phyloP scores from a whole-genome alignment of 2,888 invertebrate genomes.

The Bembecia ichneumoniformis region DNA sequence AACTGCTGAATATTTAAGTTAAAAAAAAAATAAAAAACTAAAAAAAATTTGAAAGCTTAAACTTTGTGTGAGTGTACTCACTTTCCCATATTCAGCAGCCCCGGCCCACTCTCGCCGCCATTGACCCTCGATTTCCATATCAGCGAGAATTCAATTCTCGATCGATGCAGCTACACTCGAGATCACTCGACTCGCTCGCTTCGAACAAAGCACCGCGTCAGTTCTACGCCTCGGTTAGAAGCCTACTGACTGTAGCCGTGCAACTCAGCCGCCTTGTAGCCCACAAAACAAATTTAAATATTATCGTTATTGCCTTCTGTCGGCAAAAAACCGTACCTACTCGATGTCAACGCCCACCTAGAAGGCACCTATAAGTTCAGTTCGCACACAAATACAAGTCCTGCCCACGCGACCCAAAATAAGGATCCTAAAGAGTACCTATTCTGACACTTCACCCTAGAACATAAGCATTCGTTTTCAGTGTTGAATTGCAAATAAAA shows the following conservation, averaged over 20 bases:
- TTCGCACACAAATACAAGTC: conserved; percentile 39
- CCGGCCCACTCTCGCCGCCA: conserved; percentile 68
- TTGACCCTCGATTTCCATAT: conserved; percentile 66
- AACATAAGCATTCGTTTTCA: no score
- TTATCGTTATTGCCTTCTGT: conserved; percentile 53
- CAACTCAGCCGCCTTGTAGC: conserved; percentile 27
- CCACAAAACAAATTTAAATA: conserved; percentile 50
- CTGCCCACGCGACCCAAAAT: conserved; percentile 34
- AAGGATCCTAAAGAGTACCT: no score
- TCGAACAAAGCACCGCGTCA: conserved; percentile 38
- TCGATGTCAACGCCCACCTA: conserved; percentile 60
- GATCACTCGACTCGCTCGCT: conserved; percentile 33
- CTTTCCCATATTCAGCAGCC: conserved; percentile 66
- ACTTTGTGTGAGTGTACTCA: conserved; percentile 24
- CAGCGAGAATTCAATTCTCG: conserved; percentile 30
- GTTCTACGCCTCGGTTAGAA: conserved; percentile 40
- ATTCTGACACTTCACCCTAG: no score
- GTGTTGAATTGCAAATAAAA: no score
- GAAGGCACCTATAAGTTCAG: conserved; percentile 20
- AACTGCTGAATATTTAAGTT: no score
- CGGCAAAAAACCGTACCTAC: conserved; percentile 56
- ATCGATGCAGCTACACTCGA: conserved; percentile 66
- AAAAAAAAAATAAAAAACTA: no score
- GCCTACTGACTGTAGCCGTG: conserved; percentile 40
- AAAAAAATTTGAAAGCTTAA: no score